A percentile compares a stretch with the other conserved stretches of the same genome.
Evolutionary conservation across 2,113 vertebrate genomes (phyloP).

Genomic region (Smithornis capensis): DNA sequence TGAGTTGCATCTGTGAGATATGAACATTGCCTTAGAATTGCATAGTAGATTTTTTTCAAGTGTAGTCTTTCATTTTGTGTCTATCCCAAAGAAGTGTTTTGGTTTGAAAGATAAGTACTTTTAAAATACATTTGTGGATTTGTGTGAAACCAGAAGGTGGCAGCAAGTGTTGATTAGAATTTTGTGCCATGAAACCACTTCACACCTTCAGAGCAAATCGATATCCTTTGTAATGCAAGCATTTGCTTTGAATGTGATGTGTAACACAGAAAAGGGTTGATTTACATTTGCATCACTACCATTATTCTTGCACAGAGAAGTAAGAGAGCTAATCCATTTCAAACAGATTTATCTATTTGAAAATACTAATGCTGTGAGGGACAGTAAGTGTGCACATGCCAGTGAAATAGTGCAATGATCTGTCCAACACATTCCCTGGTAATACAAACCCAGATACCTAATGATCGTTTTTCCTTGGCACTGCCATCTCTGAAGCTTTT

Average conservation of each 20-base stretch:
- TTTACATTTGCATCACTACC: conserved; percentile 39
- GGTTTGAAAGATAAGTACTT: neutral
- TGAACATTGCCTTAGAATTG: neutral
- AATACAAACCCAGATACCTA: neutral
- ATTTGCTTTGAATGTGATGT: conserved; percentile 49
- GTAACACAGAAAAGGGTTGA: neutral
- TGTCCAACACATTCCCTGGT: neutral
- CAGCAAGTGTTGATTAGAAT: conserved; percentile 59
- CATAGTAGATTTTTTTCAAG: neutral
- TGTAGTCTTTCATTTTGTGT: neutral
- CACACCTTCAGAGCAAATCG: conserved; percentile 18
- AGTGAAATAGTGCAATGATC: conserved; percentile 6
- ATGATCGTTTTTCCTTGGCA: neutral
- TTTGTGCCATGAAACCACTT: neutral
- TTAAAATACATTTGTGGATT: neutral
- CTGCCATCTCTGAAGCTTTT: neutral
- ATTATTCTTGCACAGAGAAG: conserved; percentile 17
- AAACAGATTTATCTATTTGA: conserved; percentile 35
- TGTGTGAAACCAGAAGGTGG: conserved; percentile 71
- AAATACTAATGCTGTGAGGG: neutral
- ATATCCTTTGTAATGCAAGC: conserved; percentile 28
- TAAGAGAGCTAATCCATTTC: conserved; percentile 44
- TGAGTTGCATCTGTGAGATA: neutral
- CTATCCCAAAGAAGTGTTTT: neutral
- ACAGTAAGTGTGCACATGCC: neutral